A percentile compares a stretch with the other conserved stretches of the same genome.
Conservation (phyloP, 2,113 vertebrate genomes). For the Otus sunia region DNA sequence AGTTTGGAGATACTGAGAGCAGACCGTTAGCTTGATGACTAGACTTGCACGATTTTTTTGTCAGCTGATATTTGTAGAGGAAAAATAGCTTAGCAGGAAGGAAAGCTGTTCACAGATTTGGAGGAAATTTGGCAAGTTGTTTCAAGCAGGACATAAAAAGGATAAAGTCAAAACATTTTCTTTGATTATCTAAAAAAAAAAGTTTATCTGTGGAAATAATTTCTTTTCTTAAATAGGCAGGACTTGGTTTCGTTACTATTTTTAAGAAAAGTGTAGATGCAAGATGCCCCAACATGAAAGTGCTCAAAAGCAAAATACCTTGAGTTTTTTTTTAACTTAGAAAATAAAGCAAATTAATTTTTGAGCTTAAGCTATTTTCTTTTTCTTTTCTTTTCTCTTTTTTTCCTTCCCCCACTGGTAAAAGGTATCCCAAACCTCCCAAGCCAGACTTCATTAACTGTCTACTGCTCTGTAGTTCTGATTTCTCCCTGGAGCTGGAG, state of each 20-base stretch:
- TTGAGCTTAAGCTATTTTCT: background rate
- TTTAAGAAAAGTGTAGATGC: background rate
- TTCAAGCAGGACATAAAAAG: slow-evolving; percentile 15
- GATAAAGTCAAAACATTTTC: background rate
- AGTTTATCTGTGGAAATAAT: background rate
- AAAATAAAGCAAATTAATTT: background rate
- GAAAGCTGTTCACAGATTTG: slow-evolving; percentile 27
- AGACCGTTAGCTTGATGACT: slow-evolving; percentile 29
- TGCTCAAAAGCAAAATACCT: background rate
- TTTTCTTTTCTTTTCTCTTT: fast-evolving
- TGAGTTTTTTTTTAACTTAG: fast-evolving
- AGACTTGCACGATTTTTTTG: slow-evolving; percentile 30
- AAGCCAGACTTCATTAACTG: background rate
- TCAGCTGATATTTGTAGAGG: slow-evolving; percentile 50
- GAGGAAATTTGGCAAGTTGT: slow-evolving; percentile 32
- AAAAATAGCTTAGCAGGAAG: slow-evolving; percentile 44
- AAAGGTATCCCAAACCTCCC: background rate
- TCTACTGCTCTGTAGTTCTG: background rate
- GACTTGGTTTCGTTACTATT: background rate
- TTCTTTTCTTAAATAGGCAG: background rate
- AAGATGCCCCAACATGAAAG: fast-evolving
- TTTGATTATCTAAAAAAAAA: background rate
- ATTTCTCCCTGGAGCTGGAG: background rate
- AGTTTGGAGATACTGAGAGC: background rate
- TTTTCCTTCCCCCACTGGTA: fast-evolving